Evolutionary conservation across 35 echinoderm and acorn worm genomes (phyloP).

Genomic region (Anneissia japonica): DNA sequence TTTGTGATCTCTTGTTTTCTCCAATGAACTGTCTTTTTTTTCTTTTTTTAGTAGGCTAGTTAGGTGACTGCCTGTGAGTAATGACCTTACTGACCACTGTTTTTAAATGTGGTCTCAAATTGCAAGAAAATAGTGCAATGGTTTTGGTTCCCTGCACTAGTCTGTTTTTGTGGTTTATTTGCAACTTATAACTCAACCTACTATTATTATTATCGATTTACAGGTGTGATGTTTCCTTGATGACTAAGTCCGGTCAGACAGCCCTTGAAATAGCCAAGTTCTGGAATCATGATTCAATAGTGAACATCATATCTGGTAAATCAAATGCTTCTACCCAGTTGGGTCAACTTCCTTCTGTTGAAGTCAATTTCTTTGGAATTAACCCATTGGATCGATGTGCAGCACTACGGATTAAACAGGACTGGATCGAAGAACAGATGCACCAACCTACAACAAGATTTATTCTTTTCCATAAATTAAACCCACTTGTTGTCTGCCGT

Average conservation of each 20-base stretch:
- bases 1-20: too few species aligned
- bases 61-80: too few species aligned
- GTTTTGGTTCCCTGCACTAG: too few species aligned
- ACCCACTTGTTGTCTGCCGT: conserved; percentile 36
- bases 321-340: conserved; percentile 15
- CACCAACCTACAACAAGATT: conserved; percentile 42
- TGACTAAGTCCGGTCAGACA: conserved; percentile 82
- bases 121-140: too few species aligned
- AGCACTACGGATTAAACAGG: conserved; percentile 35
- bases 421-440: conserved; percentile 54
- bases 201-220: too few species aligned
- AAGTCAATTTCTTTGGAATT: conserved; percentile 76
- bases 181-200: too few species aligned
- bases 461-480: conserved; percentile 53
- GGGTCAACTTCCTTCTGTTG: neutral
- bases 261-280: conserved; percentile 86
- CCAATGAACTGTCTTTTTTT: too few species aligned
- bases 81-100: too few species aligned
- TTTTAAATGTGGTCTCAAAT: too few species aligned
- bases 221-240: conserved; percentile 52
- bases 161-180: too few species aligned
- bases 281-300: conserved; percentile 53
- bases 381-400: conserved; percentile 64
- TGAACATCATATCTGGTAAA: neutral
- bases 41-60: too few species aligned